Base-by-base conservation (phyloP, 2,113 vertebrate species). In the Balaeniceps rex region DNA sequence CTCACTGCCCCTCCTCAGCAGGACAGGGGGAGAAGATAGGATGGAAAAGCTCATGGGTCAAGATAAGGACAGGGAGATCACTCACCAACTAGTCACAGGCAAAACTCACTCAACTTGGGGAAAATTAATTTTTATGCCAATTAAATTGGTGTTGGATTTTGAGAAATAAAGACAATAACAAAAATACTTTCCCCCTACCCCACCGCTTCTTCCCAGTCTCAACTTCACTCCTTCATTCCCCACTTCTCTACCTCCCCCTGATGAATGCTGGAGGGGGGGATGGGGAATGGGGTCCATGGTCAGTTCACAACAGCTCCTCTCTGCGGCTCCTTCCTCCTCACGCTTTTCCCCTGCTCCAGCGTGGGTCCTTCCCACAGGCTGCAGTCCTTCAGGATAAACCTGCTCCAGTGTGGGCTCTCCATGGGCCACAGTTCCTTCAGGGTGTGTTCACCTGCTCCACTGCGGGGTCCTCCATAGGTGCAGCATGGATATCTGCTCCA, bases 381-480 rank as follows among this genome's bases (percentile, higher is more conserved):
- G 29, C 6, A 81, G 5, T 29, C 25, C 22, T 61, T n/a, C 19
- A 33, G 51, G 33, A 88, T 11, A 75, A 75, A 65, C 5, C 18
- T 66, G 7, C 19, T 40, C 11, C 26, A 12, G 4, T 5, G 0
- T 42, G 25, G 31, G 12, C 25, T 25, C n/a, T 65, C 47, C 79
- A 12, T 19, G 19, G 14, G 34, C 15, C 18, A 36, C 24, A 34
- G 25, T 8, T 84, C 11, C 38, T 88, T 71, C 44, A 70, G 61
- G 26, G 36, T 4, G 25, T 7, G 6, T 29, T 18, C 21, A 12
- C 4, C 34, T 81, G 58, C 38, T 87, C 31, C 36, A 61, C 14
- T 6, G 1, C 0, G 3, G 24, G 2, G 4, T 26, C 19, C 23
- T 70, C 5, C 44, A 42, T 6, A 12, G 31, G 6, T 68, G 10